These are phyloP conservation scores for Trematocara zebra DNA, from an alignment of 2,113 vertebrate species.

Conservation along the genomic window DNA sequence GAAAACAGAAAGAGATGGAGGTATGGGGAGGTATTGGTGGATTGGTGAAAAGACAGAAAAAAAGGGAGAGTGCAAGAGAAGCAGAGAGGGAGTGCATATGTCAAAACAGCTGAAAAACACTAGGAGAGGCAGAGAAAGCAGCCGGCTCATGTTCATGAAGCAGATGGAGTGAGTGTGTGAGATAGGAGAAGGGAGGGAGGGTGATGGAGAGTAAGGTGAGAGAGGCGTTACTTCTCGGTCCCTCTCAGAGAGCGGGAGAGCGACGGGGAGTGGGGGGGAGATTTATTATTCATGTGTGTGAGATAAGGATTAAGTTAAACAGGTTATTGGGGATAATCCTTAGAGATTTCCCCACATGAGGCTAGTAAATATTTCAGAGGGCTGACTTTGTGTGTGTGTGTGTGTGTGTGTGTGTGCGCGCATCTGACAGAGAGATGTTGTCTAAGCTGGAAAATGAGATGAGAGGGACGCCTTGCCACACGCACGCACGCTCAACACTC, in stretches of 20 bases:
- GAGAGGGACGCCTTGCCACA: slow-evolving; percentile 29
- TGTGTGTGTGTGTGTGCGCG: background rate
- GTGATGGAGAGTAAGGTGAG: slow-evolving; percentile 47
- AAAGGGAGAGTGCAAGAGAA: background rate
- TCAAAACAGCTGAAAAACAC: slow-evolving; percentile 45
- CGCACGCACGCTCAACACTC: background rate
- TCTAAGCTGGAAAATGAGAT: slow-evolving; percentile 68
- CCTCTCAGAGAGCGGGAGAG: slow-evolving; percentile 16
- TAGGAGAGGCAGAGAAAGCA: slow-evolving; percentile 45
- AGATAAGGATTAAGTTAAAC: slow-evolving; percentile 77
- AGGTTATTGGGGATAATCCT: slow-evolving; percentile 76
- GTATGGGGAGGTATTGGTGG: background rate
- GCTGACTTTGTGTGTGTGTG: slow-evolving; percentile 24
- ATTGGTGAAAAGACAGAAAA: background rate
- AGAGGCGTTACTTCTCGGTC: slow-evolving; percentile 38
- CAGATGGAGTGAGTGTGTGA: slow-evolving; percentile 55
- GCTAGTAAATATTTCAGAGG: slow-evolving; percentile 67
- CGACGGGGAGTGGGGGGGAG: background rate
- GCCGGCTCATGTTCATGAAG: slow-evolving; percentile 46
- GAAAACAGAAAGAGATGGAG: background rate
- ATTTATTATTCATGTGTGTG: slow-evolving; percentile 74
- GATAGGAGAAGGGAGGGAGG: slow-evolving; percentile 13
- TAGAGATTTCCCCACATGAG: slow-evolving; percentile 66
- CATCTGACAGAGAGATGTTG: slow-evolving; percentile 62
- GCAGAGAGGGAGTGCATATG: slow-evolving; percentile 17